phyloP scores from a whole-genome alignment of 2,113 vertebrate species.

The Cephalopholis sonnerati region DNA sequence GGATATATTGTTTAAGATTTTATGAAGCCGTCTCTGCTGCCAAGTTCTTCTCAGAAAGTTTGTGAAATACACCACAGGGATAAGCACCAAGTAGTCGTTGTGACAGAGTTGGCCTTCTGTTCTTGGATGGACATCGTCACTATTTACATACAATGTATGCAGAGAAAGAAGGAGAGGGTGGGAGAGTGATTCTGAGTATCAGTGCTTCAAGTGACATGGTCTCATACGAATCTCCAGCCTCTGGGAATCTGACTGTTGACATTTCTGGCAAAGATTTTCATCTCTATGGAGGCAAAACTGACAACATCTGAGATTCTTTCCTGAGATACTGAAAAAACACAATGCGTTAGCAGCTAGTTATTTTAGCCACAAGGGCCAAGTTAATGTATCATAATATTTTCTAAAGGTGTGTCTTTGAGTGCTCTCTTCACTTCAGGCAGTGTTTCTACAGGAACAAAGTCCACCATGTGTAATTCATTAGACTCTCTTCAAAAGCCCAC shows the following conservation, averaged over 20 bases:
- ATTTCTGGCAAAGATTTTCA: constrained; percentile 35
- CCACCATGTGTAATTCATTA: constrained; percentile 68
- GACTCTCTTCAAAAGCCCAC: constrained; percentile 34
- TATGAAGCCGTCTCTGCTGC: constrained; percentile 5
- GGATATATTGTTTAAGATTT: constrained; percentile 31
- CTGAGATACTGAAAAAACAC: constrained; percentile 40
- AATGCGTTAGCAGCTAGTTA: constrained; percentile 46
- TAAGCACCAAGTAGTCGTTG: constrained; percentile 17
- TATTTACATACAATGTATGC: constrained; percentile 6
- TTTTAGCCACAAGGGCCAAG: constrained; percentile 59
- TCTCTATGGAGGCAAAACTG: constrained; percentile 63
- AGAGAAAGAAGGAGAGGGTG: background rate
- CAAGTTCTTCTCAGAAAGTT: constrained; percentile 30
- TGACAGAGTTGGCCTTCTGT: constrained; percentile 15
- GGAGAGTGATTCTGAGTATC: background rate
- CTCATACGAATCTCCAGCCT: constrained; percentile 9
- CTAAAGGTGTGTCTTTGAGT: constrained; percentile 78
- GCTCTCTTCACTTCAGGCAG: constrained; percentile 52
- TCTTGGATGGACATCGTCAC: constrained; percentile 2
- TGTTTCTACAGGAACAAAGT: constrained; percentile 69
- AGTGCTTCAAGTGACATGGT: background rate
- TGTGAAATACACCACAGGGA: constrained; percentile 29
- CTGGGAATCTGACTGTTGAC: constrained; percentile 45
- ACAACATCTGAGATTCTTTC: constrained; percentile 60
- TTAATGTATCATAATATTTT: constrained; percentile 79